Conservation (phyloP, 2,113 vertebrate genomes). For the Thomomys bottae region DNA sequence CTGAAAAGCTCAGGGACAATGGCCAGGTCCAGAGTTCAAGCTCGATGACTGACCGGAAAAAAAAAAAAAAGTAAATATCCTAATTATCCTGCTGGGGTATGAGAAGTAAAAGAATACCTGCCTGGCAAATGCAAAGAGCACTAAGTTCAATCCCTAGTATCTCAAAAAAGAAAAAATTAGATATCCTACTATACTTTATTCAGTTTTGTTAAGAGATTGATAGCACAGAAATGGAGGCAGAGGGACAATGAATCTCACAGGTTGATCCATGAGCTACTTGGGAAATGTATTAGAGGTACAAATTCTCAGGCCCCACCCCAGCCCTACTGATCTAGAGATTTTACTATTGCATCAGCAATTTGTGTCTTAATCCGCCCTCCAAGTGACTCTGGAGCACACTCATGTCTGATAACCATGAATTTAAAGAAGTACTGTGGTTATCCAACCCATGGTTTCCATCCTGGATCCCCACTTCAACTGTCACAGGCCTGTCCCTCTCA, state of each 20-base stretch:
- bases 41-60: too few species aligned
- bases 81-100: not conserved
- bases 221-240: not conserved
- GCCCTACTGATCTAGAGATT: not conserved
- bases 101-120: too few species aligned
- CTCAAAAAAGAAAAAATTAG: too few species aligned
- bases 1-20: too few species aligned
- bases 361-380: not conserved
- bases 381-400: not conserved
- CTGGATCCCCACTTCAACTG: not conserved
- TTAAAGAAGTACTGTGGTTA: constrained; percentile 1
- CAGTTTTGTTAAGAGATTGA: not conserved
- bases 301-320: not conserved
- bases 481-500: not conserved
- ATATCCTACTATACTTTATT: not conserved
- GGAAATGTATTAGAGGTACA: not conserved
- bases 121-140: too few species aligned
- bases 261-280: not conserved
- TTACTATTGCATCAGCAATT: too few species aligned
- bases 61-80: too few species aligned
- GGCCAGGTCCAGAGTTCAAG: too few species aligned
- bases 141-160: too few species aligned
- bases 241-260: not conserved
- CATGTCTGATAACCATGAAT: not conserved
- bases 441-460: not conserved